A percentile compares a stretch with the other conserved stretches of the same genome.
These are phyloP conservation scores for Agonopterix subpropinquella DNA, from an alignment of 2,888 invertebrate species.

Conservation along the genomic window DNA sequence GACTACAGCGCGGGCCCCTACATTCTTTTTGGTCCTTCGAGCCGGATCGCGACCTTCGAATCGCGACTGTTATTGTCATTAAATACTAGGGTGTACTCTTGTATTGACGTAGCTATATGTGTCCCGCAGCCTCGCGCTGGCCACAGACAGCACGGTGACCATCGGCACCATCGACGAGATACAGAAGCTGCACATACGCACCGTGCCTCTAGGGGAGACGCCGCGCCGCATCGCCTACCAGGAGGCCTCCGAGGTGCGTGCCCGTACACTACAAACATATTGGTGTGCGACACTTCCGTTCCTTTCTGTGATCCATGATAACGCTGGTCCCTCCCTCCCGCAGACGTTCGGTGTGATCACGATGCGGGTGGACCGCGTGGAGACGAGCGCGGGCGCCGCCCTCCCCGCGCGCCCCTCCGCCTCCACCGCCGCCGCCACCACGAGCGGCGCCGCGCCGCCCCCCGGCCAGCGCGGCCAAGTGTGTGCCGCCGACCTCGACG, in stretches of 20 bases:
- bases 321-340: too few species aligned
- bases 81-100: too few species aligned
- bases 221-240: conserved; percentile 97
- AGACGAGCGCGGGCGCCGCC: conserved; percentile 73
- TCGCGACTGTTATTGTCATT: too few species aligned
- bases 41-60: too few species aligned
- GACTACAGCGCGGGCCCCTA: too few species aligned
- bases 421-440: conserved; percentile 43
- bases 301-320: too few species aligned
- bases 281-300: too few species aligned
- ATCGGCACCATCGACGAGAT: conserved; percentile 99
- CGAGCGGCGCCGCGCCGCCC: conserved; percentile 47
- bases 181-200: conserved; percentile 97
- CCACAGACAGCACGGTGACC: conserved; percentile 91
- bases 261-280: too few species aligned
- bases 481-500: conserved; percentile 89
- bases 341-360: conserved; percentile 96
- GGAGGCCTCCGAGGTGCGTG: conserved; percentile 85
- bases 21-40: too few species aligned
- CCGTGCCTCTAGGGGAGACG: conserved; percentile 95
- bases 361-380: conserved; percentile 91
- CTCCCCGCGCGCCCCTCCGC: conserved; percentile 23
- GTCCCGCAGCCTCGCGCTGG: conserved; percentile 82
- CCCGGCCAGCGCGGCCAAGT: conserved; percentile 76
- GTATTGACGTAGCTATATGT: too few species aligned